A percentile compares a stretch with the other conserved stretches of the same genome.
These are phyloP conservation scores for Nudaria mundana DNA, from an alignment of 2,888 invertebrate genomes.

Conservation along the genomic window DNA sequence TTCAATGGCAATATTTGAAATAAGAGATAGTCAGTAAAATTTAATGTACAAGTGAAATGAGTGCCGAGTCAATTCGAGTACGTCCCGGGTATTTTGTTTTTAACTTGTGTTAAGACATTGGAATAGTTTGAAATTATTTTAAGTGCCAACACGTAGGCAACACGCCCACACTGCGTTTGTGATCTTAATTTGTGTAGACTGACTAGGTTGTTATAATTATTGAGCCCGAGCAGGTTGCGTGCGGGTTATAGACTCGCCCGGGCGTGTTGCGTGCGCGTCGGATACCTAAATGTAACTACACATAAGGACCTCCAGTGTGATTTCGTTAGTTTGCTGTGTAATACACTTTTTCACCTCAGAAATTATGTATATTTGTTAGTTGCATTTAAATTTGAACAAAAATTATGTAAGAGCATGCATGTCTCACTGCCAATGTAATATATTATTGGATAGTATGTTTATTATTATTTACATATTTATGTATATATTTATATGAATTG, in stretches of 20 bases:
- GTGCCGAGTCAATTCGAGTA: conserved; percentile 29
- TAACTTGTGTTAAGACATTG: conserved; percentile 68
- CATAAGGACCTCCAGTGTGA: conserved; percentile 51
- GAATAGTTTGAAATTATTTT: conserved; percentile 59
- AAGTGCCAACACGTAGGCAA: conserved; percentile 48
- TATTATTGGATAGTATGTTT: conserved; percentile 49
- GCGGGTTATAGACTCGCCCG: conserved; percentile 9
- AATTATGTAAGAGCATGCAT: conserved; percentile 57
- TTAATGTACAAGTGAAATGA: conserved; percentile 7
- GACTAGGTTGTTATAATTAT: conserved; percentile 37
- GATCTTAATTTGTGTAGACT: conserved; percentile 36
- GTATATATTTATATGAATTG: conserved; percentile 38
- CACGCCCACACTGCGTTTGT: conserved; percentile 28
- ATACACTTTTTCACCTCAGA: conserved; percentile 57
- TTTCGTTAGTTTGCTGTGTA: conserved; percentile 40
- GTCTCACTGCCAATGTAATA: conserved; percentile 64
- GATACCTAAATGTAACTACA: conserved; percentile 44
- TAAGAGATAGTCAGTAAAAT: neutral
- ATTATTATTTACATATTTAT: conserved; percentile 34
- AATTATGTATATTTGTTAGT: conserved; percentile 48
- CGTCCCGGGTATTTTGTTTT: conserved; percentile 64
- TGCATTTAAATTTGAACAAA: conserved; percentile 69
- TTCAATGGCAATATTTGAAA: too few species aligned
- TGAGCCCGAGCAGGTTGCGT: conserved; percentile 15
- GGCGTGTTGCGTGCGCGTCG: conserved; percentile 26